Conservation (phyloP, 1,140 invertebrate species). For the Anoplolepis gracilipes region DNA sequence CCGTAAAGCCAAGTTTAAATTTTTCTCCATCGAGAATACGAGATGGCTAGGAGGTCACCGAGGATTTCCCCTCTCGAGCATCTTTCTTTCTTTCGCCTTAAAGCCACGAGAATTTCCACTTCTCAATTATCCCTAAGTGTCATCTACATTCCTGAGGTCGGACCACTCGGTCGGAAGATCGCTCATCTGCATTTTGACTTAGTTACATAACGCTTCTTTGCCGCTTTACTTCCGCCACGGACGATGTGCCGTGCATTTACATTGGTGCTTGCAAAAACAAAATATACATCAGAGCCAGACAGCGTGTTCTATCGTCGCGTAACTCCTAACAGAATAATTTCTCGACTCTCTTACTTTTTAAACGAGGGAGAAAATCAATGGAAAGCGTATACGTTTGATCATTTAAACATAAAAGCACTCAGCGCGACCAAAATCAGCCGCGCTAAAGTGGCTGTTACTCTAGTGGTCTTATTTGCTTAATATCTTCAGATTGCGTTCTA, state of each 20-base stretch:
- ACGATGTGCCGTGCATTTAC: neutral
- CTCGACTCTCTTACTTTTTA: neutral
- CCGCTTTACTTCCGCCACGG: neutral
- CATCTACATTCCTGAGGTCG: slow-evolving; percentile 37
- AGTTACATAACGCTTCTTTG: neutral
- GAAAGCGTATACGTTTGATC: neutral
- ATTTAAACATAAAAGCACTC: slow-evolving; percentile 5
- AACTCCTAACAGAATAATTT: neutral
- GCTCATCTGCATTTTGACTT: slow-evolving; percentile 41
- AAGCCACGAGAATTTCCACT: slow-evolving; percentile 37
- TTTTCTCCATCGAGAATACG: neutral
- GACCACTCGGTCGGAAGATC: neutral
- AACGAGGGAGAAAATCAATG: slow-evolving; percentile 4
- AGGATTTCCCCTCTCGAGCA: neutral
- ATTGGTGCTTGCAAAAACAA: neutral
- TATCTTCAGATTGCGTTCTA: neutral
- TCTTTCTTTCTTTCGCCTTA: neutral
- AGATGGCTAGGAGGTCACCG: neutral
- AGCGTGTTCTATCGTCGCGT: neutral
- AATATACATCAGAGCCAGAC: too few relatives aligned
- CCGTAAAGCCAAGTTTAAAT: neutral
- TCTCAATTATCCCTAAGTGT: slow-evolving; percentile 49
- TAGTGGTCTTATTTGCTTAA: neutral
- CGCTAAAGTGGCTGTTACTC: neutral
- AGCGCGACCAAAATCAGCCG: neutral